Conservation (phyloP, 37 sponge, comb jelly and placozoan genomes). For the Amphimedon queenslandica region DNA sequence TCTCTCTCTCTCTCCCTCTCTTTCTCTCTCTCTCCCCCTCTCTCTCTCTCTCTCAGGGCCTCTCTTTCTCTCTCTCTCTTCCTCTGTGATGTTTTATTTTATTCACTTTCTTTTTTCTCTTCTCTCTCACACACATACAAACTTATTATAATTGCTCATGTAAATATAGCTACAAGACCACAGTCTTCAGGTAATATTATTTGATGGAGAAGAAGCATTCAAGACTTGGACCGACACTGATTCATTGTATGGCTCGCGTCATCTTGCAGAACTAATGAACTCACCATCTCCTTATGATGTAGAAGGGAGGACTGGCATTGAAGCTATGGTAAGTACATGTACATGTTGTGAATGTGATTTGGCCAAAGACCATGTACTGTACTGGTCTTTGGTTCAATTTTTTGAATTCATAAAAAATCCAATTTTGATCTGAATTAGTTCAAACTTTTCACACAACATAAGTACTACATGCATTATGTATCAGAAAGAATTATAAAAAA, state of each 20-base stretch:
- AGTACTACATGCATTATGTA: too few relatives aligned
- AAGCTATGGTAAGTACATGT: constrained; percentile 61
- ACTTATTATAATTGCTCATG: constrained; percentile 4
- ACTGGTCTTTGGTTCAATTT: too few relatives aligned
- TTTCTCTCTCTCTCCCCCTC: constrained; percentile 19
- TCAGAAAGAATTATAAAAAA: too few relatives aligned
- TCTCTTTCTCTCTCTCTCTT: constrained; percentile 19
- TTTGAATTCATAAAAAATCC: too few relatives aligned
- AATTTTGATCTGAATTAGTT: too few relatives aligned
- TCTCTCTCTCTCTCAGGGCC: constrained; percentile 16
- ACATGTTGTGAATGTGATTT: neutral
- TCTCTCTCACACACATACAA: constrained; percentile 10
- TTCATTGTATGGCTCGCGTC: constrained; percentile 93
- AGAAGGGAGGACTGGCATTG: constrained; percentile 59
- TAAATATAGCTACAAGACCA: constrained; percentile 50
- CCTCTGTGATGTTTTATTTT: neutral
- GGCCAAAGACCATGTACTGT: too few relatives aligned
- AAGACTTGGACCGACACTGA: constrained; percentile 76
- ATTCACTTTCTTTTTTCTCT: constrained; percentile 8
- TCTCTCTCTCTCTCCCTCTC: constrained; percentile 27
- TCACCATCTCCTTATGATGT: constrained; percentile 44
- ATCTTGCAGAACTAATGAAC: constrained; percentile 74
- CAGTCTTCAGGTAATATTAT: constrained; percentile 89
- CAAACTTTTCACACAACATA: too few relatives aligned
- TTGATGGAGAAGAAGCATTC: constrained; percentile 99